Percentiles rank a stretch among this genome's conserved stretches.
Evolutionary conservation across 2,888 invertebrate genomes (phyloP).

Genomic region (Zygogramma bicolorata): DNA sequence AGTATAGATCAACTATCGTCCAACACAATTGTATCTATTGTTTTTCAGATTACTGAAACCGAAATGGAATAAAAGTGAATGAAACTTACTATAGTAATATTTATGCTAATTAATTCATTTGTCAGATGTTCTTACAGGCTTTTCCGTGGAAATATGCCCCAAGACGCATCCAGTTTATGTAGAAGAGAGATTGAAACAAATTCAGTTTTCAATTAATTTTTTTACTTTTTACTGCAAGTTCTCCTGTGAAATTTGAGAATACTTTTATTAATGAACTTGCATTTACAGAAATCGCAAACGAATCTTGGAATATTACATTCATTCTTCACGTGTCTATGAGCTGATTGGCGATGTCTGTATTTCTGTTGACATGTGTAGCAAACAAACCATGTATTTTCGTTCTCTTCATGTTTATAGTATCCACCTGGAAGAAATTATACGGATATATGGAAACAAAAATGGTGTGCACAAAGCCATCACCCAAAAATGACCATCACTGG

Average conservation of each 20-base stretch:
- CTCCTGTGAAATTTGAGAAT: background rate
- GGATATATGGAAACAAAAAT: background rate
- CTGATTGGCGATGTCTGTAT: conserved; percentile 5
- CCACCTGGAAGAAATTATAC: background rate
- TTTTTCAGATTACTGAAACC: too few relatives aligned
- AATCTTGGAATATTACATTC: conserved; percentile 4
- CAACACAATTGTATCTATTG: too few relatives aligned
- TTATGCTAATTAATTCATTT: too few relatives aligned
- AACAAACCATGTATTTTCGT: background rate
- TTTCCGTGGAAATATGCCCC: too few relatives aligned
- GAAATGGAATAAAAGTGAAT: too few relatives aligned
- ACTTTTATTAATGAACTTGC: background rate
- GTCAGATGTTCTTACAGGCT: too few relatives aligned
- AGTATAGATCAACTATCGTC: too few relatives aligned
- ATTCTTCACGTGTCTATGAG: conserved; percentile 5
- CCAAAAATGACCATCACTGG: too few relatives aligned
- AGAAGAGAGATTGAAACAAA: too few relatives aligned
- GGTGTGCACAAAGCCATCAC: background rate
- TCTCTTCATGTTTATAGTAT: conserved; percentile 2
- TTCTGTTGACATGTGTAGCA: background rate
- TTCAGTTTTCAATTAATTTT: too few relatives aligned
- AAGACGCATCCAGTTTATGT: too few relatives aligned
- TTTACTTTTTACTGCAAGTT: background rate
- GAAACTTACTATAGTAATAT: too few relatives aligned
- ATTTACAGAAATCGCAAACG: background rate